Percentiles rank a stretch among this genome's conserved stretches.
Conservation (phyloP, 2,888 invertebrate species). For the Rutpela maculata region DNA sequence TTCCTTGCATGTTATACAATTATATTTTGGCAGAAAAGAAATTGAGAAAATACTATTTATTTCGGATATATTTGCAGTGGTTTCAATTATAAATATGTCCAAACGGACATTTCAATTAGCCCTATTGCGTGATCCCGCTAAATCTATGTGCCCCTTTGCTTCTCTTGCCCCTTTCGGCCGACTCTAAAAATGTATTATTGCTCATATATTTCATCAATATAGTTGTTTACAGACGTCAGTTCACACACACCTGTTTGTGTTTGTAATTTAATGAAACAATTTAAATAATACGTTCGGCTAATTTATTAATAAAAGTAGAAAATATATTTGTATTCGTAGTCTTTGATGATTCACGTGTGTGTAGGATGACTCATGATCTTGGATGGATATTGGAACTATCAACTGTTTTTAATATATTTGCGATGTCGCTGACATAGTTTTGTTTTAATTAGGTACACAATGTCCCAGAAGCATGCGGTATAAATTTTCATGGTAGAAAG, state of each 20-base stretch:
- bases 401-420: background rate
- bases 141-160: conserved; percentile 48
- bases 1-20: conserved; percentile 56
- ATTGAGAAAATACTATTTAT: conserved; percentile 65
- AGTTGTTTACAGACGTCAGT: conserved; percentile 18
- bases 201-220: conserved; percentile 32
- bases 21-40: conserved; percentile 59
- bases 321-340: background rate
- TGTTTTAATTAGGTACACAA: too few species aligned
- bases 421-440: background rate
- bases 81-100: conserved; percentile 71
- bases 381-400: conserved; percentile 1
- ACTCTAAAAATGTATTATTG: conserved; percentile 23
- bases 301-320: conserved; percentile 12
- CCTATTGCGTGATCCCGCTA: conserved; percentile 65
- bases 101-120: conserved; percentile 70
- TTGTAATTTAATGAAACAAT: conserved; percentile 19
- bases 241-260: conserved; percentile 30
- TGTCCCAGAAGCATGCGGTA: too few species aligned
- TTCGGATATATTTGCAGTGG: conserved; percentile 65
- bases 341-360: conserved; percentile 6
- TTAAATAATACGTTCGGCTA: conserved; percentile 3
- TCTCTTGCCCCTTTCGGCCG: conserved; percentile 19
- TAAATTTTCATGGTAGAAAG: too few species aligned
- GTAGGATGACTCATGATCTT: background rate